A percentile compares a stretch with the other conserved stretches of the same genome.
phyloP scores from a whole-genome alignment of 2,888 invertebrate species.

The Chironomus riparius region DNA sequence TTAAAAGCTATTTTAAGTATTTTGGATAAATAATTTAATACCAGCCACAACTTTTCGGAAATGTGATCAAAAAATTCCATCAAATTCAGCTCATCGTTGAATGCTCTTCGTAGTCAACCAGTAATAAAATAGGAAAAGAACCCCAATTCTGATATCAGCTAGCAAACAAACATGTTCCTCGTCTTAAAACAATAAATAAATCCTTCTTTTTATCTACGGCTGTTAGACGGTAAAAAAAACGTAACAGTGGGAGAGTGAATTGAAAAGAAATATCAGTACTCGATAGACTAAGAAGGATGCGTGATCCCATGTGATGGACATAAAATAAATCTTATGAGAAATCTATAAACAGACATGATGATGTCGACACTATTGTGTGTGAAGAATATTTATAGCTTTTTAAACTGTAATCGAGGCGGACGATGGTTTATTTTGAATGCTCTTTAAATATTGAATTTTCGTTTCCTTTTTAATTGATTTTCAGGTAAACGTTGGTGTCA shows the following conservation, averaged over 20 bases:
- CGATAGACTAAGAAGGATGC: not conserved
- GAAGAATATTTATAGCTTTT: not conserved
- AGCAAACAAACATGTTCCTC: constrained; percentile 7
- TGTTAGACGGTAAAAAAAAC: not conserved
- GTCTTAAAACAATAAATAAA: constrained; percentile 25
- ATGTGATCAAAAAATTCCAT: too few species aligned
- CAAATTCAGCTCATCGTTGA: too few species aligned
- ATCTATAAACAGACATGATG: not conserved
- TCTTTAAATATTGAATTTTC: too few species aligned
- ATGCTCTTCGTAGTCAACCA: too few species aligned
- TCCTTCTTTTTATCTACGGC: not conserved
- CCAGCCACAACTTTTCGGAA: too few species aligned
- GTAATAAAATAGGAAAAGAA: too few species aligned
- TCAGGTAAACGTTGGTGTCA: not conserved
- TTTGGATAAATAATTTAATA: too few species aligned
- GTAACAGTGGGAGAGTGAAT: not conserved
- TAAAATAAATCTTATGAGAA: not conserved
- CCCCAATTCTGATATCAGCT: not conserved
- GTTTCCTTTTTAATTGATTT: not conserved
- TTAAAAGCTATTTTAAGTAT: too few species aligned
- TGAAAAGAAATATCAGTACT: not conserved
- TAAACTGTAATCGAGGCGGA: too few species aligned
- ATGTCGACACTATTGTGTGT: constrained; percentile 22
- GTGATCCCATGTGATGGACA: constrained; percentile 24
- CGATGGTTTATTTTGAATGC: too few species aligned